Evolutionary conservation across 2,888 invertebrate genomes (phyloP), one percentile per base, ranked within the genome.

Genomic region (Miltochrista miniata): DNA sequence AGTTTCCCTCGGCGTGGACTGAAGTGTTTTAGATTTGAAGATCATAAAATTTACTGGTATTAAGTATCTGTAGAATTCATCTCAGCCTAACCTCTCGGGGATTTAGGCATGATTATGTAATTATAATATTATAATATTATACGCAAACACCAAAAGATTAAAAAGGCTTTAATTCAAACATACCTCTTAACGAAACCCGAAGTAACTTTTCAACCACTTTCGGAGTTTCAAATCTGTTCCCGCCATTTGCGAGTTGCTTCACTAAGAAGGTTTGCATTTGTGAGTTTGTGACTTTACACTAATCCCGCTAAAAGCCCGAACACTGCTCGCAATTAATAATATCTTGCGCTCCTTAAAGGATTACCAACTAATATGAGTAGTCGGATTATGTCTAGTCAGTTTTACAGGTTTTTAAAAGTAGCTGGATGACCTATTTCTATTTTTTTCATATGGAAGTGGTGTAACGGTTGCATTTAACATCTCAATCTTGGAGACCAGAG

Each of bases 241-340:
- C 9, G 31, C 24, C 36, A 12, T 35, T 29, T 12, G 29, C 35
- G 13, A 7, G 35, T 30, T 40, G 38, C 38, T 18, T 24, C 38
- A 31, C 10, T 34, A 33, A 44, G 13, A 15, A 44, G 68, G 61
- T 64, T 58, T 54, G 53, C 59, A 34, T 42, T 48, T 40, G 49
- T 53, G 61, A 44, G 39, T 51, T 40, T 39, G 55, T 2, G 18
- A 5, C 18, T 24, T 24, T 24, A 24, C 5, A 42, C 51, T 57
- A 61, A 68, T 61, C 61, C 55, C 14, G 47, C 36, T 54, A 44
- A 54, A 54, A 61, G 43, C 55, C 48, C 48, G 54, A 54, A 55
- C 48, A 56, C 14, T 35, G 51, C 31, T 48, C 45, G 48, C 56
- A 68, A 68, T 66, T 66, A 61, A 55, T 59, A 59, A 61, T 61